Evolutionary conservation across 2,113 vertebrate species (phyloP).

Genomic region (Brevimyrus niger): DNA sequence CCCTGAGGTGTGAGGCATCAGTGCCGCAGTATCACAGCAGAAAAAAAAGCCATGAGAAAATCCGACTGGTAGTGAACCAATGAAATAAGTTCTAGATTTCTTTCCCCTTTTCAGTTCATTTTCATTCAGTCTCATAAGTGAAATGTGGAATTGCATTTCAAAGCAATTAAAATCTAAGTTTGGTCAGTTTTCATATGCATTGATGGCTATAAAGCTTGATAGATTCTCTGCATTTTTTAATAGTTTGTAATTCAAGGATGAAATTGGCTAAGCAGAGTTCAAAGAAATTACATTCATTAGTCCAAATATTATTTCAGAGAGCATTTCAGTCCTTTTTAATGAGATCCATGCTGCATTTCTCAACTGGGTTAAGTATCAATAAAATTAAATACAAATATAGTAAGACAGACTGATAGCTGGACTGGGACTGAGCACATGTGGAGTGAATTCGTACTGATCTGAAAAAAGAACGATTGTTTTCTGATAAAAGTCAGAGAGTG

Average conservation of each 20-base stretch:
- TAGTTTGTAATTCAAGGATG: neutral
- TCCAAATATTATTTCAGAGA: constrained; percentile 4
- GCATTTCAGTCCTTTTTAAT: neutral
- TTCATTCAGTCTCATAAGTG: neutral
- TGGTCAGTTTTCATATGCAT: neutral
- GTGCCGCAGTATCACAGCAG: neutral
- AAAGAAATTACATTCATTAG: neutral
- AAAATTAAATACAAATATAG: constrained; percentile 5
- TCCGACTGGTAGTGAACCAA: neutral
- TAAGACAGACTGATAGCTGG: neutral
- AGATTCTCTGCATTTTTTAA: neutral
- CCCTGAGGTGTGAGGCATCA: neutral
- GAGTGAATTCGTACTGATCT: constrained; percentile 22
- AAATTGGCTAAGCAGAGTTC: neutral
- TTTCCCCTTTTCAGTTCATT: neutral
- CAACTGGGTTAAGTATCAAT: neutral
- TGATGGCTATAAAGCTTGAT: neutral
- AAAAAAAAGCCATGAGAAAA: neutral
- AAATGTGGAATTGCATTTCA: neutral
- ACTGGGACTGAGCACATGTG: neutral
- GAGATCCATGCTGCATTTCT: neutral
- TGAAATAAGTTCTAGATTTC: neutral
- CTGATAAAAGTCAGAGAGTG: neutral
- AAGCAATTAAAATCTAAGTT: constrained; percentile 1
- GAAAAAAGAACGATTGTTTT: neutral